Conservation (phyloP, 2,888 invertebrate genomes). For the Parasteatoda lunata region DNA sequence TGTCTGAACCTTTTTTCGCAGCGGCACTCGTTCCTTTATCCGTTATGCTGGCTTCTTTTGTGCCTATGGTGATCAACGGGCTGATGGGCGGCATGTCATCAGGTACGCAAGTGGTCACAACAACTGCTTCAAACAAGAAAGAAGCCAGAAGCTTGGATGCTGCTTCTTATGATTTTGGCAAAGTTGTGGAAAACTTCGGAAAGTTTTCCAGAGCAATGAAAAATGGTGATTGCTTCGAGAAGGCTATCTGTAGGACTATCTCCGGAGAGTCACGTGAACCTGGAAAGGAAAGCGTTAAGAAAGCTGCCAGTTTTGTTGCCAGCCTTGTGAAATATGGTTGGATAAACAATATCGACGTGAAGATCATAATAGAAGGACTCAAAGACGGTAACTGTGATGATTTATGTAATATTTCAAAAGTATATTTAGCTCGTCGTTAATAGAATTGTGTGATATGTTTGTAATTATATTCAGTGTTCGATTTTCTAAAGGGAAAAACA, state of each 20-base stretch:
- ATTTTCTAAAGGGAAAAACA: no score
- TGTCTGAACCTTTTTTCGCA: slow-evolving; percentile 21
- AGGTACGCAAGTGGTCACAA: neutral
- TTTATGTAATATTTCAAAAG: slow-evolving; percentile 18
- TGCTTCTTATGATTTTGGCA: neutral
- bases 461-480: no score
- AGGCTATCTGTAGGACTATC: slow-evolving; percentile 38
- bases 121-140: slow-evolving; percentile 42
- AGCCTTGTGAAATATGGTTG: slow-evolving; percentile 35
- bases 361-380: slow-evolving; percentile 27
- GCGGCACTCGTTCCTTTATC: slow-evolving; percentile 55
- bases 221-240: slow-evolving; percentile 38
- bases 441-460: no score
- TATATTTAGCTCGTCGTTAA: neutral
- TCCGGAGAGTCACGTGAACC: neutral
- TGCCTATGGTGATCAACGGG: slow-evolving; percentile 53
- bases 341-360: slow-evolving; percentile 23
- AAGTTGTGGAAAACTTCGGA: slow-evolving; percentile 21
- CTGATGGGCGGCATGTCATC: slow-evolving; percentile 26
- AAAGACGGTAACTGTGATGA: slow-evolving; percentile 54
- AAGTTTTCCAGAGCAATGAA: slow-evolving; percentile 31
- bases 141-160: slow-evolving; percentile 10
- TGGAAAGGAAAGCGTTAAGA: slow-evolving; percentile 15
- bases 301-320: slow-evolving; percentile 18
- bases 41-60: slow-evolving; percentile 31